Percentiles rank a stretch among this genome's conserved stretches.
Evolutionary conservation across 2,888 invertebrate genomes (phyloP).

Genomic region (Drosophila kuntzei): DNA sequence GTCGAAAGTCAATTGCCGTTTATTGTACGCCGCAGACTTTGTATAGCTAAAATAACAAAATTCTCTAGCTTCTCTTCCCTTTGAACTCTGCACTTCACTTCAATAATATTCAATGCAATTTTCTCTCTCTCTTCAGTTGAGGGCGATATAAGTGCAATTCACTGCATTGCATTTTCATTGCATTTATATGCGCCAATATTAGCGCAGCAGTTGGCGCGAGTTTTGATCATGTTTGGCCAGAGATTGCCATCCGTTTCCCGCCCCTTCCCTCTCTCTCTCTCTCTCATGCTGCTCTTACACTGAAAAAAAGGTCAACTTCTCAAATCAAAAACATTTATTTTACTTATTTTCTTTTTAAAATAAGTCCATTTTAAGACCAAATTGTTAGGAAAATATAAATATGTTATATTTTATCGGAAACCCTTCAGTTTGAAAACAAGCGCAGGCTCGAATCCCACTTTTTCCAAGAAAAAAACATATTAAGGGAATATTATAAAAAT

Average conservation of each 20-base stretch:
- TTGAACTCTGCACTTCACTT: conserved; percentile 58
- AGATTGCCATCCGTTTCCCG: conserved; percentile 46
- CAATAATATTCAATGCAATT: conserved; percentile 56
- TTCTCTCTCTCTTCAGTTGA: conserved; percentile 17
- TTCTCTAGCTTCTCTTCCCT: conserved; percentile 40
- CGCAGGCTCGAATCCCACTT: no score
- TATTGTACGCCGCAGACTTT: conserved; percentile 81
- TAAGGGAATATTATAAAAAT: no score
- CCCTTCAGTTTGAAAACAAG: no score
- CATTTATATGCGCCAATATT: conserved; percentile 81
- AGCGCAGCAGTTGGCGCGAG: conserved; percentile 58
- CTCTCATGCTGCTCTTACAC: not conserved
- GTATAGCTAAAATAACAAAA: conserved; percentile 79
- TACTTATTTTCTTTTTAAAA: no score
- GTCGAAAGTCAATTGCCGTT: conserved; percentile 63
- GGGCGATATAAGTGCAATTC: conserved; percentile 64
- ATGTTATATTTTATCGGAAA: no score
- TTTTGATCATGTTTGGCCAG: conserved; percentile 79
- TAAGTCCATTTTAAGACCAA: no score
- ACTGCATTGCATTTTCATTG: conserved; percentile 63
- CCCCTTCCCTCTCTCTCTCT: not conserved
- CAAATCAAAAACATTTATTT: no score
- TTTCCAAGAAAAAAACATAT: no score
- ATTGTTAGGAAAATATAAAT: no score
- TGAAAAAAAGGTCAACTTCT: no score